phyloP scores from a whole-genome alignment of 2,113 vertebrate genomes.

The Takifugu flavidus region DNA sequence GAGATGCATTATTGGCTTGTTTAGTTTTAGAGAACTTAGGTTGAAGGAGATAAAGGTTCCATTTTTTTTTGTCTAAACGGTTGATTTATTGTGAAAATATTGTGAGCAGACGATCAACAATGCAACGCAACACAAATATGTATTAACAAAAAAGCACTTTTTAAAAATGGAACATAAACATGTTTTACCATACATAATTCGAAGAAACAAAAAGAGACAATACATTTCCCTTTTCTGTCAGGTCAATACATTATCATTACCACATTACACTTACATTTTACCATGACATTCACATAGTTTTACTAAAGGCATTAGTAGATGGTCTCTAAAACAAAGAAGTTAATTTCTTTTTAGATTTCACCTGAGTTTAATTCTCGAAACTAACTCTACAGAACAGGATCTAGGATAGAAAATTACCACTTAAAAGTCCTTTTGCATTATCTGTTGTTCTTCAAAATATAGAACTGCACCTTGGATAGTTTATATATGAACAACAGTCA shows the following conservation, averaged over 20 bases:
- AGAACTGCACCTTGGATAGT: constrained; percentile 9
- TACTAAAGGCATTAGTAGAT: constrained; percentile 40
- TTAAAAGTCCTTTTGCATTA: constrained; percentile 19
- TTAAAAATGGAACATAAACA: constrained; percentile 33
- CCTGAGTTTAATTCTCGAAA: constrained; percentile 34
- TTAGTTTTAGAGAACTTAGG: not conserved
- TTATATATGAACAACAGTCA: constrained; percentile 9
- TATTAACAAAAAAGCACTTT: constrained; percentile 21
- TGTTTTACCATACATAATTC: not conserved
- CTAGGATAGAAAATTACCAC: constrained; percentile 12
- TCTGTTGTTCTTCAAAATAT: constrained; percentile 12
- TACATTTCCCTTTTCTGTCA: constrained; percentile 16
- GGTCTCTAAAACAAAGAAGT: constrained; percentile 51
- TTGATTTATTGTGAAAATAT: constrained; percentile 61
- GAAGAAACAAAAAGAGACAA: too few relatives aligned
- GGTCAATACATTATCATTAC: constrained; percentile 41
- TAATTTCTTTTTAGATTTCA: constrained; percentile 33
- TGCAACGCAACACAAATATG: constrained; percentile 28
- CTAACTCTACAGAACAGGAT: constrained; percentile 19
- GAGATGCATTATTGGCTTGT: too few relatives aligned
- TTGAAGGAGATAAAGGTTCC: constrained; percentile 12
- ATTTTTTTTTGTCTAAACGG: constrained; percentile 34
- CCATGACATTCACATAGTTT: constrained; percentile 38
- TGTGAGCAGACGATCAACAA: constrained; percentile 36
- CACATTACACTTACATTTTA: constrained; percentile 5